These are phyloP conservation scores for Struthidea cinerea DNA, from an alignment of 2,113 vertebrate genomes.

Conservation along the genomic window DNA sequence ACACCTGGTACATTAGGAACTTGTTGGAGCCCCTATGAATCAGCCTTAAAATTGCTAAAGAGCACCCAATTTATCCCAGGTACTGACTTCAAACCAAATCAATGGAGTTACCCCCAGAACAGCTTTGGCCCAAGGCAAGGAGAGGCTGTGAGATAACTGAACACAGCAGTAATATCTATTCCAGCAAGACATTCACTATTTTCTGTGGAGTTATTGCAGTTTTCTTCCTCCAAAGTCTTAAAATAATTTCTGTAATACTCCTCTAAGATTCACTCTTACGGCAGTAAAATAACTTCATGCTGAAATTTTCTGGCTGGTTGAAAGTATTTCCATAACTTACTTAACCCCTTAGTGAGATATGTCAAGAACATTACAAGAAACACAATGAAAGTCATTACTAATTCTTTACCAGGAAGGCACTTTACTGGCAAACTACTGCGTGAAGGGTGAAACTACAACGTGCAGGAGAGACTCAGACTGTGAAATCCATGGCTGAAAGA, in stretches of 20 bases:
- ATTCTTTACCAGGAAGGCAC: not conserved
- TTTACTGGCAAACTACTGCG: not conserved
- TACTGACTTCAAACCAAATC: not conserved
- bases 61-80: not conserved
- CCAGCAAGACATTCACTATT: conserved; percentile 1
- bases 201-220: not conserved
- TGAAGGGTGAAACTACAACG: not conserved
- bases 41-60: not conserved
- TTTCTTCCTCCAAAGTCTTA: not conserved
- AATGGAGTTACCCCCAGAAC: not conserved
- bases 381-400: not conserved
- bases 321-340: not conserved
- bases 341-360: not conserved
- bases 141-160: not conserved
- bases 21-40: not conserved
- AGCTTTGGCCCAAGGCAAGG: not conserved
- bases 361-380: not conserved
- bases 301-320: not conserved
- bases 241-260: not conserved
- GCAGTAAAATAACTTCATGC: not conserved
- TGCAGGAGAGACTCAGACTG: not conserved
- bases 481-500: not conserved
- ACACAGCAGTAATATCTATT: not conserved
- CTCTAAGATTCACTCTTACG: not conserved
- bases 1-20: not conserved